Base-by-base conservation (phyloP, 2,888 invertebrate genomes). In the Synergus japonicus region DNA sequence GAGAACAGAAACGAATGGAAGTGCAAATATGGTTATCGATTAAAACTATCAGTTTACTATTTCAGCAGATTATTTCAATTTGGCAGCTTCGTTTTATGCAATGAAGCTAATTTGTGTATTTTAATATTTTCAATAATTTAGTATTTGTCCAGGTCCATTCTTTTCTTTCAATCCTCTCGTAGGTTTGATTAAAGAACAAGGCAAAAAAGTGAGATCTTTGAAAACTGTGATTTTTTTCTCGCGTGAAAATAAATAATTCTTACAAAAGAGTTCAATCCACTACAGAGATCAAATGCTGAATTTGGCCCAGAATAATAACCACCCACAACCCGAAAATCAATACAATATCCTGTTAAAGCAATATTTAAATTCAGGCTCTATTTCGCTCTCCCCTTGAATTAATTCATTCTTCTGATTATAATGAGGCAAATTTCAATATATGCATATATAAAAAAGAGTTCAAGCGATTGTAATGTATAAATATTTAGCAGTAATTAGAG, bases 321-420 rank as follows among this genome's bases (percentile, higher is more conserved):
- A 83, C 82, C 81, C 79, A 80, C 79, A 81, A 84, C 81, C 79
- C 76, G 79, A 82, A 78, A 84, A 84, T 84, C 84, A 79, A 84
- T 82, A 84, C 43, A 49, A 73, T 73, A 73, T 54, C 41, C 3
- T 49, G 41, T 54, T 54, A 73, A 73, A 58, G 54, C 73, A 73
- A 58, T 73, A 73, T 73, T 73, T 73, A 73, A 73, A 73, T 73
- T 54, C 54, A 58, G 41, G 15, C 54, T 73, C 54, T 54, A 29
- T 73, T 73, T 73, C 54, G 29, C n/a, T 37, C 54, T 54, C n/a
- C 37, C 41, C 73, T 73, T 73, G 54, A 73, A 58, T 73, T 73
- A 54, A 73, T 73, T 67, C 18, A 44, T 54, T 37, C 54, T 54
- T 73, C 54, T 54, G 54, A 73, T 73, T 73, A 73, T 54, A 73